These are phyloP conservation scores for Phylloscopus collybita DNA, from an alignment of 2,797 vertebrate species.

Conservation along the genomic window DNA sequence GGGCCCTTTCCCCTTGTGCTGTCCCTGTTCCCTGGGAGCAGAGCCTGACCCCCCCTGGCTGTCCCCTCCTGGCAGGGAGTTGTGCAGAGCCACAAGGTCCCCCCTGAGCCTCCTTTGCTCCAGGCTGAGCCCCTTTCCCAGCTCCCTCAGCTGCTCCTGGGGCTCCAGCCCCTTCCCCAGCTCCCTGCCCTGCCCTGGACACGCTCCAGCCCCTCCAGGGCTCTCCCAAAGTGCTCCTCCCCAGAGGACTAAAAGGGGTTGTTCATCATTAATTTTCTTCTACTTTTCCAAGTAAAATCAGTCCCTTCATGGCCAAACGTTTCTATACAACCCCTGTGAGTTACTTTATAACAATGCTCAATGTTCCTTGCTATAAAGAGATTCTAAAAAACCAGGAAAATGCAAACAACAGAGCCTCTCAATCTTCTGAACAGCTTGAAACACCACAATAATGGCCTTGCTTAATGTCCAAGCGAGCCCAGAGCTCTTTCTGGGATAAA, in stretches of 20 bases:
- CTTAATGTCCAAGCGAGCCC: background rate
- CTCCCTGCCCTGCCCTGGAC: background rate
- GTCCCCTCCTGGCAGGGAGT: no score
- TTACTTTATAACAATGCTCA: background rate
- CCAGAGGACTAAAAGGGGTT: background rate
- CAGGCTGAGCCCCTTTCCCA: background rate
- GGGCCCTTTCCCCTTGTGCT: no score
- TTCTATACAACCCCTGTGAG: background rate
- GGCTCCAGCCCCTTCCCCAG: background rate
- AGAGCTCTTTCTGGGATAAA: background rate
- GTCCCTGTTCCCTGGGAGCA: no score
- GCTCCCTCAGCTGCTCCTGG: background rate
- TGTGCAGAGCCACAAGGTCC: no score
- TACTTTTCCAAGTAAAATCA: background rate
- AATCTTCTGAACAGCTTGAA: background rate
- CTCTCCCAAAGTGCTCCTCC: background rate
- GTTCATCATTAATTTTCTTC: background rate
- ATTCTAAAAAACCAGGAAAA: background rate
- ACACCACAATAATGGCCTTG: accelerated
- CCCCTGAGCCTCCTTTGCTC: background rate
- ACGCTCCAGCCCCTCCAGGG: background rate
- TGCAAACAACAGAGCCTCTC: background rate
- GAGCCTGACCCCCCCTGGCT: no score
- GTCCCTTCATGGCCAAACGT: background rate
- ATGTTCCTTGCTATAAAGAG: background rate